phyloP scores from a whole-genome alignment of 2,113 vertebrate genomes.

The Heterochromis multidens region DNA sequence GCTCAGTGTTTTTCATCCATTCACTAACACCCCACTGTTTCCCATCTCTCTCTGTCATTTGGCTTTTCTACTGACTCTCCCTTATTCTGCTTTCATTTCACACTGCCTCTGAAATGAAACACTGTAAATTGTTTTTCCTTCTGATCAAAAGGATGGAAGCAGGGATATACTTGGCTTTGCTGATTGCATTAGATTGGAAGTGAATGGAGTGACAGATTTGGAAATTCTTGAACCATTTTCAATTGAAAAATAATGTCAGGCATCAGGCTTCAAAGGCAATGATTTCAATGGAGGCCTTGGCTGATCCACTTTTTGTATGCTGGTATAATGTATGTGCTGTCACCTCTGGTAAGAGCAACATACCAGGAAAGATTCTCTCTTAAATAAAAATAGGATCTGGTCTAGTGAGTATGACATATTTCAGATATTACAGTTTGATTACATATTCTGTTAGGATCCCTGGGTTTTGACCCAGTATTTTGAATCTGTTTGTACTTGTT shows the following conservation, averaged over 20 bases:
- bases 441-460: too few relatives aligned
- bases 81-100: constrained; percentile 35
- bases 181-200: constrained; percentile 44
- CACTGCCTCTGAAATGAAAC: constrained; percentile 43
- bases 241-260: constrained; percentile 23
- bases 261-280: constrained; percentile 32
- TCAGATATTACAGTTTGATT: background rate
- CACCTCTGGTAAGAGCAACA: constrained; percentile 1
- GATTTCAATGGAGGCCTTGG: constrained; percentile 23
- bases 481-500: too few relatives aligned
- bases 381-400: background rate
- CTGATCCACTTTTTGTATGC: background rate
- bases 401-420: background rate
- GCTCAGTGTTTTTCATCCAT: constrained; percentile 43
- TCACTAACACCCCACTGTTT: constrained; percentile 9
- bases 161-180: constrained; percentile 25
- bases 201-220: constrained; percentile 42
- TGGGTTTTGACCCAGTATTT: too few relatives aligned
- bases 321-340: constrained; percentile 11
- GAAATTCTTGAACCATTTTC: constrained; percentile 44
- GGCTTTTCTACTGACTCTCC: constrained; percentile 8
- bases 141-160: constrained; percentile 59
- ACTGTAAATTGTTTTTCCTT: constrained; percentile 48
- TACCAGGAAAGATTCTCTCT: background rate
- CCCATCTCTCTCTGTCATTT: constrained; percentile 28